Evolutionary conservation across 1,140 invertebrate genomes (phyloP).

Genomic region (Leptonema lineaticorne): DNA sequence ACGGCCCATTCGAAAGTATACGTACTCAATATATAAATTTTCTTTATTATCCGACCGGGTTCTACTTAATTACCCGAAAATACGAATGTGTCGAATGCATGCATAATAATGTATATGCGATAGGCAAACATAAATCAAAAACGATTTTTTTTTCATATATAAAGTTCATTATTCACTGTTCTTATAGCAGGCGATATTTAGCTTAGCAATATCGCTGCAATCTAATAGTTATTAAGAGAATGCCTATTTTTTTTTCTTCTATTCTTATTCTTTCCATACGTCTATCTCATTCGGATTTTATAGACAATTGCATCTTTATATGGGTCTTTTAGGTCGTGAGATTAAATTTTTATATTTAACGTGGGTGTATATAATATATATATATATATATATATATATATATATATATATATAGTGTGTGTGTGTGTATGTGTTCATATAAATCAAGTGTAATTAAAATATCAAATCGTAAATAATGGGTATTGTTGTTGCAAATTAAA

Average conservation of each 20-base stretch:
- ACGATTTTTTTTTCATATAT: too few species aligned
- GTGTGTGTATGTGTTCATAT: conserved; percentile 11
- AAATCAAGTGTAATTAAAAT: conserved; percentile 38
- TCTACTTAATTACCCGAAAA: conserved; percentile 1
- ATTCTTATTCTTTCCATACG: too few species aligned
- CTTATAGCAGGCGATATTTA: conserved; percentile 13
- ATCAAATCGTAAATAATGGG: conserved; percentile 31
- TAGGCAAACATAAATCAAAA: conserved; percentile 8
- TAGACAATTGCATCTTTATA: conserved; percentile 2
- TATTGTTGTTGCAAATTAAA: conserved; percentile 37
- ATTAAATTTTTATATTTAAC: neutral
- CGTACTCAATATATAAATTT: too few species aligned
- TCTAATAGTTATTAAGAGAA: conserved; percentile 6
- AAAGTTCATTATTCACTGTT: conserved; percentile 4
- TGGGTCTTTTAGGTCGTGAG: conserved; percentile 23
- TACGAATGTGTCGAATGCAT: conserved; percentile 5
- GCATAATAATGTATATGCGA: neutral
- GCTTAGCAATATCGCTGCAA: conserved; percentile 10
- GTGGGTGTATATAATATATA: neutral
- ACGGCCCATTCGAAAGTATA: too few species aligned
- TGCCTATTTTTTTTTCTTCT: neutral
- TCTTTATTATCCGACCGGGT: neutral
- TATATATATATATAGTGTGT: neutral
- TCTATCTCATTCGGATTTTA: too few species aligned
- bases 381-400: neutral